Evolutionary conservation across 2,797 vertebrate genomes (phyloP).

Genomic region (Lacerta viridis): DNA sequence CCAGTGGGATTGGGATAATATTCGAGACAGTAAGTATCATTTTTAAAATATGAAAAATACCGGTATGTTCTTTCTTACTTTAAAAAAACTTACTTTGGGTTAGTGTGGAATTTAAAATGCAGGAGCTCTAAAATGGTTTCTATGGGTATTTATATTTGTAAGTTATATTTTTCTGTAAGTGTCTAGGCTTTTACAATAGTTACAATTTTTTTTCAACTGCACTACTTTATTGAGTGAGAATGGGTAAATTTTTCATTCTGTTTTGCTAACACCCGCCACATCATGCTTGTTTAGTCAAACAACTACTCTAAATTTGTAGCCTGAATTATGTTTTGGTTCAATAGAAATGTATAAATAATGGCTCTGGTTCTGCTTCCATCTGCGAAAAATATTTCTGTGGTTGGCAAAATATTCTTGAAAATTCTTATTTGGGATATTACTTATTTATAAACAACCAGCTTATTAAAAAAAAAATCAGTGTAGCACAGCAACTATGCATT

Average conservation of each 20-base stretch:
- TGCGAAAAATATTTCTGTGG: neutral
- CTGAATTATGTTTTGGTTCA: neutral
- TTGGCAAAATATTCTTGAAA: neutral
- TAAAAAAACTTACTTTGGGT: conserved; percentile 37
- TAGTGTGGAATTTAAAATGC: neutral
- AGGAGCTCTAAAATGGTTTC: neutral
- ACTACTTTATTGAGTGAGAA: conserved; percentile 13
- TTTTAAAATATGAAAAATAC: conserved; percentile 38
- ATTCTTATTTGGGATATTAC: too few species aligned
- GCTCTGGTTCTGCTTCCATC: neutral
- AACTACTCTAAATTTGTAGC: neutral
- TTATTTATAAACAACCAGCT: too few species aligned
- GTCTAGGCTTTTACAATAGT: neutral
- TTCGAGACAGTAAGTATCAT: conserved; percentile 92
- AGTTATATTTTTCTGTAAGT: neutral
- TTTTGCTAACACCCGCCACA: neutral
- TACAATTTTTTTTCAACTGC: neutral
- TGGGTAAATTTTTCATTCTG: neutral
- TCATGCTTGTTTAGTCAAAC: neutral
- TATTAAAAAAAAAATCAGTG: neutral
- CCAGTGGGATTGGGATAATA: conserved; percentile 97
- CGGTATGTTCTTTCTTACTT: conserved; percentile 43
- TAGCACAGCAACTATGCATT: neutral
- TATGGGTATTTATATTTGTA: neutral
- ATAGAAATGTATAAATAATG: neutral